Base-by-base conservation (phyloP, 2,797 vertebrate genomes). In the Pangasius larnaudii region DNA sequence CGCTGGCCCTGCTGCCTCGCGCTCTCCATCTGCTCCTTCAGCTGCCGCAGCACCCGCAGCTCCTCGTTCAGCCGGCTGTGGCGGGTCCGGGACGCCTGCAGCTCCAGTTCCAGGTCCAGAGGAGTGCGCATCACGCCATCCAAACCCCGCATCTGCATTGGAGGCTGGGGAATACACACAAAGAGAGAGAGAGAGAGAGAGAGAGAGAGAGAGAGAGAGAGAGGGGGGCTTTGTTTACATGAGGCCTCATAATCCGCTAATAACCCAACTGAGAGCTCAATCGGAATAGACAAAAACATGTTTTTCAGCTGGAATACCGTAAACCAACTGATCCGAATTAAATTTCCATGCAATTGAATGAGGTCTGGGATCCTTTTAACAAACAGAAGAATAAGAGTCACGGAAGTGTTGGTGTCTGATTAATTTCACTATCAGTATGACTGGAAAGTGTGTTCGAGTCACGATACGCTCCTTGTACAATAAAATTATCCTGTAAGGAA, bases 81-180 rank as follows among this genome's bases (percentile, higher is more conserved):
- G 88, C 97, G 97, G 0, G 97, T 99, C 92, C 97, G 96, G 0
- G 97, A 98, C 56, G 98, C 98, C 93, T 99, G 98, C 92, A 99
- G 94, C 94, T 99, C 98, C 91, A 99, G 86, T 93, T 99, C 98
- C 75, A 99, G 95, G 93, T 99, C 98, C 89, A 99, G 93, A 0
- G 97, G 97, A 8, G 98, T 99, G 91, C 97, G 96, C 89, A 98
- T 96, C 4, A 98, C 94, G 13, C 97, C 94, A 0, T 96, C 96
- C 89, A 96, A 94, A 88, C 95, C 94, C 89, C 93, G 95, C 0
- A 90, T 92, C 74, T 91, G 94, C 89, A 93, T 83, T 0, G 94
- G 92, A 56, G 95, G 95, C 96, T 96, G 87, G 46, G 36, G 3
- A 19, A 65, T 42, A 39, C 11, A 61, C 33, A 79, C 24, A 79